These are phyloP conservation scores for Leptobrachium ailaonicum DNA, from an alignment of 2,113 vertebrate species.

Conservation along the genomic window DNA sequence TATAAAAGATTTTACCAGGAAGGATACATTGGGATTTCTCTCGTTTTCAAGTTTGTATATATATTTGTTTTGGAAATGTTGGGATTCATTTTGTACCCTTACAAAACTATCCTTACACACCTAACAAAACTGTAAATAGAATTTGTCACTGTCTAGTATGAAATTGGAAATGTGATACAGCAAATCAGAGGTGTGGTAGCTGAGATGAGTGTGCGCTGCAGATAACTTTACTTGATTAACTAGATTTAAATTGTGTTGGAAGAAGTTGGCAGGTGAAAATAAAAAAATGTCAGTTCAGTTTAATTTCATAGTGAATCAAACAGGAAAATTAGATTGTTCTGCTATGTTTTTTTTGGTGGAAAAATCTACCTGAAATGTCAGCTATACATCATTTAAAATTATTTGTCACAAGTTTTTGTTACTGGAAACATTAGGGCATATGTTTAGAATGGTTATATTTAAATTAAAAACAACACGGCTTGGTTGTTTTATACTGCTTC, in stretches of 20 bases:
- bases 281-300: conserved; percentile 79
- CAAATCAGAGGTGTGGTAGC: conserved; percentile 67
- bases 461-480: not conserved
- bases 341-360: conserved; percentile 68
- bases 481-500: not conserved
- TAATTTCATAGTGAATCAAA: conserved; percentile 83
- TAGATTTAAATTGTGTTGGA: conserved; percentile 74
- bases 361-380: conserved; percentile 72
- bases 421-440: not conserved
- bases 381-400: conserved; percentile 69
- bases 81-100: conserved; percentile 53
- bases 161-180: conserved; percentile 61
- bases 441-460: not conserved
- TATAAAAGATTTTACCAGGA: too few species aligned
- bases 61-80: not conserved
- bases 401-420: conserved; percentile 7
- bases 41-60: too few species aligned
- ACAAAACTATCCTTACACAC: conserved; percentile 59
- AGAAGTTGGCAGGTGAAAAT: conserved; percentile 78
- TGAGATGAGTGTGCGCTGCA: conserved; percentile 62
- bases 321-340: conserved; percentile 82
- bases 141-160: conserved; percentile 58
- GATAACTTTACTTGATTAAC: conserved; percentile 77
- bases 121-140: conserved; percentile 70
- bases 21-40: too few species aligned